Evolutionary conservation across 2,888 invertebrate genomes (phyloP).

Genomic region (Cataglyphis cursor): DNA sequence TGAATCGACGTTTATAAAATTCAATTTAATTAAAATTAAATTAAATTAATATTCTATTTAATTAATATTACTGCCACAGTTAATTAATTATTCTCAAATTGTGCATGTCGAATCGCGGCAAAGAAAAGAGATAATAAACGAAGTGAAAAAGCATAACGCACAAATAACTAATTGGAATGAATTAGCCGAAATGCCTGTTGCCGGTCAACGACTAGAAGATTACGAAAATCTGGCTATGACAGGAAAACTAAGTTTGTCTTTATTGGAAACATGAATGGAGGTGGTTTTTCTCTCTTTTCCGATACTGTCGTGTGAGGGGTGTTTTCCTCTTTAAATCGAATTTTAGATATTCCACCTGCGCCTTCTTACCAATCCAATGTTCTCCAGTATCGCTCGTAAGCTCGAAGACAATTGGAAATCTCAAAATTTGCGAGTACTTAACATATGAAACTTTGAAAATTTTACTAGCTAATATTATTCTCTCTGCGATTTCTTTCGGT

Average conservation of each 20-base stretch:
- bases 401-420: constrained; percentile 45
- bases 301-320: constrained; percentile 16
- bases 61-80: not conserved
- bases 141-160: constrained; percentile 7
- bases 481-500: not conserved
- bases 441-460: constrained; percentile 25
- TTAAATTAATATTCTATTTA: not conserved
- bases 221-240: constrained; percentile 61
- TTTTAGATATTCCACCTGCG: constrained; percentile 52
- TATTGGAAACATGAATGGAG: constrained; percentile 68
- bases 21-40: too few species aligned
- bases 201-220: constrained; percentile 63
- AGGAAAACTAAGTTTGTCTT: constrained; percentile 68
- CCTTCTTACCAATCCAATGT: constrained; percentile 10
- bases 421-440: constrained; percentile 44
- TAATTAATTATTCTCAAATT: constrained; percentile 21
- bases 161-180: constrained; percentile 16
- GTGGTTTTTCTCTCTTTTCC: constrained; percentile 42
- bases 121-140: not conserved
- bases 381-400: constrained; percentile 14
- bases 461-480: constrained; percentile 21
- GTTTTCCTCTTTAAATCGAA: constrained; percentile 66
- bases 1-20: not conserved
- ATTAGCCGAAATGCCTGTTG: constrained; percentile 32
- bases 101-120: not conserved